Evolutionary conservation across 2,797 vertebrate genomes (phyloP).

Genomic region (Phyllotis vaccarum): DNA sequence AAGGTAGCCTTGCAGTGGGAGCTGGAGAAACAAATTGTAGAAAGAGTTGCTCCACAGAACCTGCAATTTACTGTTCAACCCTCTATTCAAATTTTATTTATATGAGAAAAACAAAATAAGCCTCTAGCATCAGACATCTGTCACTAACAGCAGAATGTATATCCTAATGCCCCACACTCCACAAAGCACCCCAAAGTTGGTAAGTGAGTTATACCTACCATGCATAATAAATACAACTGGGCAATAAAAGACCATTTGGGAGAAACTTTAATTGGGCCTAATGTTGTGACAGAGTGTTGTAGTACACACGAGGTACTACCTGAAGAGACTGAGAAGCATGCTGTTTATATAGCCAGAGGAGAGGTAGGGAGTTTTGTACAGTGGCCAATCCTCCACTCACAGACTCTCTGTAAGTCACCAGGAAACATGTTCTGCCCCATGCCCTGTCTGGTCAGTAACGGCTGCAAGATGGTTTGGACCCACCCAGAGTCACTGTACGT

Average conservation of each 20-base stretch:
- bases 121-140: neutral
- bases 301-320: neutral
- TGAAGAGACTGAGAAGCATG: neutral
- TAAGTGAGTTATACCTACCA: neutral
- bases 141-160: neutral
- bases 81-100: slow-evolving; percentile 4
- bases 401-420: neutral
- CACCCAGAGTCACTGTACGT: neutral
- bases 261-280: neutral
- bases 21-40: neutral
- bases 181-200: too few relatives aligned
- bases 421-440: neutral
- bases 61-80: neutral
- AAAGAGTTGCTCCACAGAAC: neutral
- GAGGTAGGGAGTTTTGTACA: too few relatives aligned
- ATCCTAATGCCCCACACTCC: neutral
- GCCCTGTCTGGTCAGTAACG: neutral
- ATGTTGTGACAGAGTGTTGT: neutral
- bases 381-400: neutral
- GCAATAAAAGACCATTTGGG: neutral
- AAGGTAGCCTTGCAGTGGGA: neutral
- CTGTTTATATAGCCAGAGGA: neutral
- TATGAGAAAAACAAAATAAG: neutral
- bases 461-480: neutral
- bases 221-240: neutral